Evolutionary conservation across 2,113 vertebrate genomes (phyloP), one percentile per base, ranked within the genome.

Genomic region (Jacana jacana): DNA sequence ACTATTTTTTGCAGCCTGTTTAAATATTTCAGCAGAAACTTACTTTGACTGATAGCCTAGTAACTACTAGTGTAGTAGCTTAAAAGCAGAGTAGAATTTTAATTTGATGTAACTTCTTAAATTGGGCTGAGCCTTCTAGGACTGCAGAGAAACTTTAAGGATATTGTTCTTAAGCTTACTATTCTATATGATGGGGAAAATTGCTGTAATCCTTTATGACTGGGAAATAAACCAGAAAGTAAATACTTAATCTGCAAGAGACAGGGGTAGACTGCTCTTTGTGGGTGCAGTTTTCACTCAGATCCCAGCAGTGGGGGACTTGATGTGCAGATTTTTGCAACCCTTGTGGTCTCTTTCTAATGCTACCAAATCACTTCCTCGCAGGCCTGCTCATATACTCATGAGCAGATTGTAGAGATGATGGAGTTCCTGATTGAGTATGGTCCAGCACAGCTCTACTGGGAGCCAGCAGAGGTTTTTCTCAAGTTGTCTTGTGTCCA

Each of bases 381-480:
- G 33, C 87, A 99, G 99, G 99, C 99, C 3, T 99, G 99, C 89
- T 99, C 99, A 3, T 99, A 99, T 78, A 99, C 98, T 79, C 99
- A 99, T 13, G 99, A 99, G 80, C 99, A 99, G 97, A 99, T 99
- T 95, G 99, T 99, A 85, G 99, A 99, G 94, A 99, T 99, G 99
- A 99, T 99, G 99, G 99, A 99, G 95, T 99, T 99, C 95, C 98
- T 99, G 48, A 99, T 99, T 40, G 99, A 99, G 92, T 99, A 99
- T 25, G 99, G 99, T 19, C 99, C 99, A 17, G 99, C 98, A 3
- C 98, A 99, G 84, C 98, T 99, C 2, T 99, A 99, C 91, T 99
- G 99, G 99, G 99, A 99, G 93, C 99, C 99, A 78, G 99, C 99
- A 17, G 99, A 99, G 96, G 99, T 99, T 91, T 99, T 99, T 95